These are phyloP conservation scores for Caenorhabditis imperialis DNA, from an alignment of 2,888 invertebrate genomes.

Conservation along the genomic window DNA sequence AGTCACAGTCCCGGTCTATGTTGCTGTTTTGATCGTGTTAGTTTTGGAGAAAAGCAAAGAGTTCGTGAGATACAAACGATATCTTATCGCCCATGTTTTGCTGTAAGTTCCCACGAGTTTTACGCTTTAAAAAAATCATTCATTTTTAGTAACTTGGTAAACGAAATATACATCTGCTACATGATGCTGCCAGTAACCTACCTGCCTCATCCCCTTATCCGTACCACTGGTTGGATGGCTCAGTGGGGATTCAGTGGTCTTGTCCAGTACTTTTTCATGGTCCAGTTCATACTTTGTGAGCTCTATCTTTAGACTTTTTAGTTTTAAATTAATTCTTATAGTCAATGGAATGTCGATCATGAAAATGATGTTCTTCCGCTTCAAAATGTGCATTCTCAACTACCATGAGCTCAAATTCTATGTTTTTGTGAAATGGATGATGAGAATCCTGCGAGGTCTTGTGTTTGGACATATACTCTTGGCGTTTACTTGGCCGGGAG, in stretches of 20 bases:
- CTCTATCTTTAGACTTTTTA: neutral
- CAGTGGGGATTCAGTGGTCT: neutral
- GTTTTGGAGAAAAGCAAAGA: neutral
- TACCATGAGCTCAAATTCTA: neutral
- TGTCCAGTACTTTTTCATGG: neutral
- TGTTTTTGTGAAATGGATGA: no score
- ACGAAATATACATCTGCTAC: neutral
- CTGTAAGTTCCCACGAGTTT: neutral
- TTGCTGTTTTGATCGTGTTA: neutral
- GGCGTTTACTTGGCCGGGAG: neutral
- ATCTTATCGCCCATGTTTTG: neutral
- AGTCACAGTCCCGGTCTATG: neutral
- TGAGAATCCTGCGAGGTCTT: neutral
- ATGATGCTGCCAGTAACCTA: conserved; percentile 1
- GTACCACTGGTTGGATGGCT: neutral
- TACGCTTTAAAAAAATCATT: neutral
- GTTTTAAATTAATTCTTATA: neutral
- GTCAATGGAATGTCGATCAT: neutral
- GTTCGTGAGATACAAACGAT: neutral
- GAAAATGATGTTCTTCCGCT: neutral
- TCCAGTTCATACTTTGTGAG: neutral
- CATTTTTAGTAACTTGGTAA: neutral
- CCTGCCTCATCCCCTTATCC: neutral
- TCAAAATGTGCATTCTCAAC: neutral
- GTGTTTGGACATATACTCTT: neutral